Conservation (phyloP, 2,888 invertebrate genomes). For the Callyntrura guangdongensis region DNA sequence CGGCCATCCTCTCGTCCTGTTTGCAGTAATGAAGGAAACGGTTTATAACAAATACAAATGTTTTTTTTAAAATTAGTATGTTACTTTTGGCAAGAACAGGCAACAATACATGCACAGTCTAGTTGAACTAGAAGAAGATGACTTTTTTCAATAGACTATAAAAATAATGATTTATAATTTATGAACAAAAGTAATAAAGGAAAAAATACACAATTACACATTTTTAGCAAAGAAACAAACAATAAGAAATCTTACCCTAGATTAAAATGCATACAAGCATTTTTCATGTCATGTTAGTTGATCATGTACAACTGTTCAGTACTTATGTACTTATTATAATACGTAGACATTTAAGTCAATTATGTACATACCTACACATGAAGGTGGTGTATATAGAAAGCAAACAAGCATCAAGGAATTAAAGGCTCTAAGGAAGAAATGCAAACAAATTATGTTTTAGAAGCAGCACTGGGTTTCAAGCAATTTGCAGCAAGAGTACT, state of each 20-base stretch:
- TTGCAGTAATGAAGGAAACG: neutral
- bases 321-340: too few relatives aligned
- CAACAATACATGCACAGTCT: neutral
- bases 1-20: conserved; percentile 78
- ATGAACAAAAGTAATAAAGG: too few relatives aligned
- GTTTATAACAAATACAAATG: neutral
- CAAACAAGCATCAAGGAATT: neutral
- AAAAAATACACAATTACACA: too few relatives aligned
- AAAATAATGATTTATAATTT: too few relatives aligned
- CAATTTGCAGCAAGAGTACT: neutral
- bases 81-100: neutral
- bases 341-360: neutral
- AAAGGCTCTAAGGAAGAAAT: too few relatives aligned
- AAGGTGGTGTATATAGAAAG: neutral
- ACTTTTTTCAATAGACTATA: too few relatives aligned
- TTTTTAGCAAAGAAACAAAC: neutral
- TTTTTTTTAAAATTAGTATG: neutral
- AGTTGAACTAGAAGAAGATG: too few relatives aligned
- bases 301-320: too few relatives aligned
- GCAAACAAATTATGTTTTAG: conserved; percentile 3
- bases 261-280: too few relatives aligned
- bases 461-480: conserved; percentile 13
- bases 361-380: neutral
- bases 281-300: too few relatives aligned
- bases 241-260: too few relatives aligned